These are phyloP conservation scores for Balanococcus diminutus DNA, from an alignment of 2,888 invertebrate genomes.

Conservation along the genomic window DNA sequence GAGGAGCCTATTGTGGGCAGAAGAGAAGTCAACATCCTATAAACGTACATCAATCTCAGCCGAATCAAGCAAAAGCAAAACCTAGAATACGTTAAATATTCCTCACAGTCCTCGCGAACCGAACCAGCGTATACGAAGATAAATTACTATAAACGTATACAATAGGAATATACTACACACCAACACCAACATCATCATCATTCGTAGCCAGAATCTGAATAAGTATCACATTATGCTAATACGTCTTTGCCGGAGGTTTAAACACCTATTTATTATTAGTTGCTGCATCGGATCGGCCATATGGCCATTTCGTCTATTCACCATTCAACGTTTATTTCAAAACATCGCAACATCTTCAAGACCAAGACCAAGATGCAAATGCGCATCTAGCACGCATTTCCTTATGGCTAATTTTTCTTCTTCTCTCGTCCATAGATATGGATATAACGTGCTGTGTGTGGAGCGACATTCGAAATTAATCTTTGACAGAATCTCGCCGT, in stretches of 20 bases:
- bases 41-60: neutral
- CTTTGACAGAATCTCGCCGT: neutral
- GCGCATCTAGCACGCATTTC: neutral
- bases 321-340: neutral
- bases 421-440: neutral
- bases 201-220: neutral
- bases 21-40: conserved; percentile 43
- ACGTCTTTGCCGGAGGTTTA: conserved; percentile 42
- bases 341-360: neutral
- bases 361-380: no score
- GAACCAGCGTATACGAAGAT: conserved; percentile 26
- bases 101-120: no score
- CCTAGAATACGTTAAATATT: conserved; percentile 32
- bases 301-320: conserved; percentile 31
- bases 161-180: neutral
- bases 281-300: neutral
- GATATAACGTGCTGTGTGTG: no score
- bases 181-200: neutral
- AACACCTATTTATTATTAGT: conserved; percentile 42
- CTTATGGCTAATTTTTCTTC: neutral
- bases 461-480: no score
- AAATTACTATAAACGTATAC: conserved; percentile 35
- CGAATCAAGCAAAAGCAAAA: conserved; percentile 49
- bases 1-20: conserved; percentile 10
- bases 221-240: conserved; percentile 51